phyloP scores from a whole-genome alignment of 1,140 invertebrate species.

The Drosophila melanica region DNA sequence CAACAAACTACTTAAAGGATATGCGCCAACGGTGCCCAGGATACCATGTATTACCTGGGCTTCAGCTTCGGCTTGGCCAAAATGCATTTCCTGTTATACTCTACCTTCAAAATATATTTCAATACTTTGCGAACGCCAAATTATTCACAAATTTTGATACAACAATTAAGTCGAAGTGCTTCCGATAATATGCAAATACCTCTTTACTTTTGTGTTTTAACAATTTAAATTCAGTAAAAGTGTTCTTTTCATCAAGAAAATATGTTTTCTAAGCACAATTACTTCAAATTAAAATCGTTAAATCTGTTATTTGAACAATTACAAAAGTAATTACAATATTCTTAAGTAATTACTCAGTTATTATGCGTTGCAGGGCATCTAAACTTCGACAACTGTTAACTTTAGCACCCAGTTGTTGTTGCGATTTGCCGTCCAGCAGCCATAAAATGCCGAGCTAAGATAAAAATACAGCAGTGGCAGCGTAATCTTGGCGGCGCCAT shows the following conservation, averaged over 20 bases:
- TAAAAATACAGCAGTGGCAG: constrained; percentile 72
- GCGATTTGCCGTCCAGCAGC: constrained; percentile 38
- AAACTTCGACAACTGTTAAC: background rate
- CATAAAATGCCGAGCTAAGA: constrained; percentile 67
- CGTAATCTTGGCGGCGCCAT: constrained; percentile 70
- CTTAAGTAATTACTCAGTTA: background rate
- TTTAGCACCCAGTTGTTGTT: constrained; percentile 39
- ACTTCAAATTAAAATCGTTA: no score
- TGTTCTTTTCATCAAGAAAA: no score
- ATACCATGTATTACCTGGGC: constrained; percentile 15
- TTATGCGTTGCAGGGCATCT: constrained; percentile 14
- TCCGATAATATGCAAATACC: no score
- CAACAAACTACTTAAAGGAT: constrained; percentile 79
- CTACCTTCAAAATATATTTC: background rate
- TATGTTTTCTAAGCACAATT: no score
- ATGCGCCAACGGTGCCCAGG: constrained; percentile 36
- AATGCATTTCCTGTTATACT: constrained; percentile 37
- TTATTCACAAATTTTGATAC: background rate
- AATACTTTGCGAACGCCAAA: background rate
- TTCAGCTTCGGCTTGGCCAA: constrained; percentile 13
- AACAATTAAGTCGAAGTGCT: no score
- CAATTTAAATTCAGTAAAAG: no score
- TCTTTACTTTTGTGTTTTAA: no score
- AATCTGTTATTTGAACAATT: no score
- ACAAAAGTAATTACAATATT: background rate